These are phyloP conservation scores for Eugnorisma glareosa DNA, from an alignment of 2,888 invertebrate species.

Conservation along the genomic window DNA sequence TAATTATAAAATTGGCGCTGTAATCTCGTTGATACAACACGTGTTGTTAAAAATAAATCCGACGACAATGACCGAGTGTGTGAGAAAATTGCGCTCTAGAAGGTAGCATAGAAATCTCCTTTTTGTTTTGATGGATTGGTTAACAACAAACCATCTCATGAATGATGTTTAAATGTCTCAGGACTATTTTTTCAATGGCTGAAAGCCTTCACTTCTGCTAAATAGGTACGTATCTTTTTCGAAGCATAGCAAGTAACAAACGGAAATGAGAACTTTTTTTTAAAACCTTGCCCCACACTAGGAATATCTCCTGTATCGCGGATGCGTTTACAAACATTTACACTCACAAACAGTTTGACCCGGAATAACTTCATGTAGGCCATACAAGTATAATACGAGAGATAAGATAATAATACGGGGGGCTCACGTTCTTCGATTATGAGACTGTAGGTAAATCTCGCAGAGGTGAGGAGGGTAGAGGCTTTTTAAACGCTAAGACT, in stretches of 20 bases:
- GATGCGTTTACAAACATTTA: neutral
- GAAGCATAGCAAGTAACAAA: neutral
- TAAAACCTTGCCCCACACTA: neutral
- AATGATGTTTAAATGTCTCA: constrained; percentile 27
- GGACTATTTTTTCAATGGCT: constrained; percentile 8
- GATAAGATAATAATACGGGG: no score
- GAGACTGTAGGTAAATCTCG: no score
- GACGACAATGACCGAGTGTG: constrained; percentile 41
- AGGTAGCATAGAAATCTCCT: neutral
- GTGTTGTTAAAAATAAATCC: constrained; percentile 53
- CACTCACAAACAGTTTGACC: neutral
- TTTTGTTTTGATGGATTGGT: constrained; percentile 19
- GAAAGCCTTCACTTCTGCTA: neutral
- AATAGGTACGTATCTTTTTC: neutral
- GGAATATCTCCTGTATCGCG: neutral
- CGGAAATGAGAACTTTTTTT: neutral
- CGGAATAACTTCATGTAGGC: neutral
- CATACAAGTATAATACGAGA: no score
- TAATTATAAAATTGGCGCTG: constrained; percentile 52
- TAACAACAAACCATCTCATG: constrained; percentile 4
- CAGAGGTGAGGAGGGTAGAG: no score
- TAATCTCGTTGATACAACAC: constrained; percentile 43
- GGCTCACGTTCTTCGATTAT: no score
- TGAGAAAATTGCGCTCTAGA: neutral
- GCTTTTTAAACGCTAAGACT: no score